phyloP scores from a whole-genome alignment of 2,797 vertebrate genomes.

The Karalla daura region DNA sequence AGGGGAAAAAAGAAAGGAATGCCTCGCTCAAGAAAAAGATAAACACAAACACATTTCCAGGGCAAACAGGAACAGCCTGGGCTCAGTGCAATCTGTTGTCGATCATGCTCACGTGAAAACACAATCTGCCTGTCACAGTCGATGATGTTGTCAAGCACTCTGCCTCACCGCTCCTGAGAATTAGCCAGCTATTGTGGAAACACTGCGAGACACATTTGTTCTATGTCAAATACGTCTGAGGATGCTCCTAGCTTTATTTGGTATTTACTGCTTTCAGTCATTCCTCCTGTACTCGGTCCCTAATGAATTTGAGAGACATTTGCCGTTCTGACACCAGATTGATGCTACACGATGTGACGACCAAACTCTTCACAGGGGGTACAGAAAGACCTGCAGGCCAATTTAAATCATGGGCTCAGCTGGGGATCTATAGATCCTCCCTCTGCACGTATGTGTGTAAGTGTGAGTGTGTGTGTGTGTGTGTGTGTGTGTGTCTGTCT shows the following conservation, averaged over 20 bases:
- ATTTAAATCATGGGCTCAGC: constrained; percentile 59
- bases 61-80: constrained; percentile 80
- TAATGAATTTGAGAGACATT: constrained; percentile 68
- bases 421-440: constrained; percentile 53
- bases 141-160: constrained; percentile 85
- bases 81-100: constrained; percentile 82
- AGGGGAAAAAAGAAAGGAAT: constrained; percentile 71
- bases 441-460: constrained; percentile 15
- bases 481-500: constrained; percentile 18
- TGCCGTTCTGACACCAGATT: constrained; percentile 69
- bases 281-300: constrained; percentile 54
- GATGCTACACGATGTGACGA: constrained; percentile 72
- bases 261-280: constrained; percentile 70
- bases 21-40: constrained; percentile 76
- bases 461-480: constrained; percentile 12
- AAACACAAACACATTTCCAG: constrained; percentile 84
- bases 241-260: constrained; percentile 64
- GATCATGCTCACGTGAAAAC: constrained; percentile 82
- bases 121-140: constrained; percentile 85
- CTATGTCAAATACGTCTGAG: constrained; percentile 64
- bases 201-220: constrained; percentile 65
- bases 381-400: constrained; percentile 70
- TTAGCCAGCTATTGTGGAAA: constrained; percentile 74
- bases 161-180: constrained; percentile 80
- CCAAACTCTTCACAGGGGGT: constrained; percentile 55